phyloP scores from a whole-genome alignment of 2,113 vertebrate species.

The Donacobius atricapilla region DNA sequence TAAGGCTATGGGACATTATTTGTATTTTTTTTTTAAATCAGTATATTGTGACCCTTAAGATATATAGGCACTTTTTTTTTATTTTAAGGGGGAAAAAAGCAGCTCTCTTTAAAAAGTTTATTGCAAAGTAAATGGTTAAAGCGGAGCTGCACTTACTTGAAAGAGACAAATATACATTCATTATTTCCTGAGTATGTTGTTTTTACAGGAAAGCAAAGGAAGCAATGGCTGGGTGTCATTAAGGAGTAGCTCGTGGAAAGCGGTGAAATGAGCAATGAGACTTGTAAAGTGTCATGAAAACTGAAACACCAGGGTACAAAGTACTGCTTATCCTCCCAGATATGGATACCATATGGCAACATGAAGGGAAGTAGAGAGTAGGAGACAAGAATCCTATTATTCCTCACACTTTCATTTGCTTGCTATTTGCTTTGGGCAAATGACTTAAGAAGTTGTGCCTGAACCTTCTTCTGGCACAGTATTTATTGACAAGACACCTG shows the following conservation, averaged over 20 bases:
- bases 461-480: not conserved
- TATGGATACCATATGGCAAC: slow-evolving; percentile 56
- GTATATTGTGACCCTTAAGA: not conserved
- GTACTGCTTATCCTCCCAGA: slow-evolving; percentile 52
- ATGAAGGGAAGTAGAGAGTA: not conserved
- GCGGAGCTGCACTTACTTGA: slow-evolving; percentile 44
- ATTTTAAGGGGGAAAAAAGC: rapidly evolving
- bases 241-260: slow-evolving; percentile 33
- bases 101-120: slow-evolving; percentile 46
- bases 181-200: slow-evolving; percentile 51
- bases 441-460: not conserved
- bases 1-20: not conserved
- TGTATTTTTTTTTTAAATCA: not conserved
- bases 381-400: slow-evolving; percentile 37
- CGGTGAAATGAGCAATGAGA: slow-evolving; percentile 62
- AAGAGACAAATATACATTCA: slow-evolving; percentile 60
- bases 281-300: slow-evolving; percentile 66
- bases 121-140: slow-evolving; percentile 55
- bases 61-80: not conserved
- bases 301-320: slow-evolving; percentile 66
- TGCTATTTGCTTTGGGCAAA: slow-evolving; percentile 28
- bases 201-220: slow-evolving; percentile 51
- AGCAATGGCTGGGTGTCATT: slow-evolving; percentile 54
- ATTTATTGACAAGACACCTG: slow-evolving; percentile 12
- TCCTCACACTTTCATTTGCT: slow-evolving; percentile 42